A percentile compares a stretch with the other conserved stretches of the same genome.
Conservation (phyloP, 2,113 vertebrate species). For the Brachypteracias leptosomus region DNA sequence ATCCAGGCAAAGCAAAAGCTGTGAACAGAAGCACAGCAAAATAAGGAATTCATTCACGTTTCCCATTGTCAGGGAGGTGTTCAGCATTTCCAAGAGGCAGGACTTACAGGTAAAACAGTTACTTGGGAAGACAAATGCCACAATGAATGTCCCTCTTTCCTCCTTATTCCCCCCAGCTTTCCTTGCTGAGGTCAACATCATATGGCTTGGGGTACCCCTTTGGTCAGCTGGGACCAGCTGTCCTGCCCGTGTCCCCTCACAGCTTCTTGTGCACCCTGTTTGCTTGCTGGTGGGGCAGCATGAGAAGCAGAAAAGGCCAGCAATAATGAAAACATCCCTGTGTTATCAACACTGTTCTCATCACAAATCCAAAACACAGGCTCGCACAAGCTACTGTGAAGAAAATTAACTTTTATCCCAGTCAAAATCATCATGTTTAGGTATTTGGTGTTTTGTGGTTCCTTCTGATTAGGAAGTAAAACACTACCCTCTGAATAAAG, state of each 20-base stretch:
- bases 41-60: not conserved
- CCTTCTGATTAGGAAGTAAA: not conserved
- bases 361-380: not conserved
- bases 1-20: too few relatives aligned
- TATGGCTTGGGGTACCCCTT: too few relatives aligned
- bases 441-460: not conserved
- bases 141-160: not conserved
- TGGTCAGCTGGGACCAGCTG: not conserved
- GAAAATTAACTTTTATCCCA: not conserved
- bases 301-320: not conserved
- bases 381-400: not conserved
- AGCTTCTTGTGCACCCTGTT: too few relatives aligned
- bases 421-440: accelerated
- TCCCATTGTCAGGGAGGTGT: accelerated
- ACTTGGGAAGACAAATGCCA: not conserved
- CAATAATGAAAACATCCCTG: not conserved
- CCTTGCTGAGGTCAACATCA: accelerated
- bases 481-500: not conserved
- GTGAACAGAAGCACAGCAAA: not conserved
- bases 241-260: not conserved
- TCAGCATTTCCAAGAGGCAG: not conserved
- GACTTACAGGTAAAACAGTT: accelerated
- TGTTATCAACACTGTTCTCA: not conserved
- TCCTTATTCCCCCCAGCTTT: not conserved
- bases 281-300: accelerated